These are phyloP conservation scores for Amniataba percoides DNA, from an alignment of 2,797 vertebrate genomes.

Conservation along the genomic window DNA sequence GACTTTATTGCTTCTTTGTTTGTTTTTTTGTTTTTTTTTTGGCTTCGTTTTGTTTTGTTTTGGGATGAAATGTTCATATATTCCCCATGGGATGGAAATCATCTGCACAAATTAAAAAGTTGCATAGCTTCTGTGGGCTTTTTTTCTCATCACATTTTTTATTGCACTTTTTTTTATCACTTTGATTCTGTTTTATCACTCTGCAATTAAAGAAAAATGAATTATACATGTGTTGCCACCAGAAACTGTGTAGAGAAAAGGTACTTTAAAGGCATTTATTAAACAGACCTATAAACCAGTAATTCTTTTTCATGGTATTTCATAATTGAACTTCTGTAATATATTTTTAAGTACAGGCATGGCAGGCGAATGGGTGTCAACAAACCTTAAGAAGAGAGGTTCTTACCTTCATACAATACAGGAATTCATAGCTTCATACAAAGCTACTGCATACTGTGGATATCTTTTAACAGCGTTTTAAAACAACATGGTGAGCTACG, in stretches of 20 bases:
- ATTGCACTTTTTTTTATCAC: slow-evolving; percentile 27
- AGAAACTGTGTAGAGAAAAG: slow-evolving; percentile 15
- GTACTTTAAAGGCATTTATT: slow-evolving; percentile 17
- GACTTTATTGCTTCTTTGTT: slow-evolving; percentile 34
- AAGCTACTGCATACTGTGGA: not conserved
- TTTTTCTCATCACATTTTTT: slow-evolving; percentile 16
- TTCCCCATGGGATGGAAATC: slow-evolving; percentile 38
- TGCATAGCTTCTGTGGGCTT: slow-evolving; percentile 11
- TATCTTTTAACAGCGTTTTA: not conserved
- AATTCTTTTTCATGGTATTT: not conserved
- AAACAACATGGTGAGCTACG: not conserved
- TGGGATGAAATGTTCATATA: slow-evolving; percentile 23
- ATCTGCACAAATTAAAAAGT: slow-evolving; percentile 50
- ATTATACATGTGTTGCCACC: slow-evolving; percentile 34
- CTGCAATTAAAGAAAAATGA: slow-evolving; percentile 32
- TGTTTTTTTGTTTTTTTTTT: slow-evolving; percentile 22
- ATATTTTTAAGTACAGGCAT: not conserved
- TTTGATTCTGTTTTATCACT: slow-evolving; percentile 49
- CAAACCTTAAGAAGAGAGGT: not conserved
- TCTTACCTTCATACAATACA: not conserved
- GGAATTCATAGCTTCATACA: not conserved
- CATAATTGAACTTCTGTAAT: not conserved
- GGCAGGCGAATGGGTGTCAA: not conserved
- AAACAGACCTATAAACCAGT: not conserved
- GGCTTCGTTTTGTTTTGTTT: slow-evolving; percentile 36